These are phyloP conservation scores for Hippoglossus stenolepis DNA, from an alignment of 2,113 vertebrate species.

Conservation along the genomic window DNA sequence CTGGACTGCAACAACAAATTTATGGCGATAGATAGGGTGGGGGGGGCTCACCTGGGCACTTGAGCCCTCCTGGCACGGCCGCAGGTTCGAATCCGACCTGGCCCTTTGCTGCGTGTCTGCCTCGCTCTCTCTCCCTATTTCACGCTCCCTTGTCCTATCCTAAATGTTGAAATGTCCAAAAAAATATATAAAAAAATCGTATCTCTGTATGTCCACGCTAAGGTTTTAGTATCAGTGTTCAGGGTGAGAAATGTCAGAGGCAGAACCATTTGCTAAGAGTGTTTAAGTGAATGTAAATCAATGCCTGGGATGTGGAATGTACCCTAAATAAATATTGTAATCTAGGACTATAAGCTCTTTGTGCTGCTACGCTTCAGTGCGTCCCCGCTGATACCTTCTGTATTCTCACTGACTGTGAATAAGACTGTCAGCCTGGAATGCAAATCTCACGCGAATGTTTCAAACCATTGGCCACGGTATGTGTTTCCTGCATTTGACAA, in stretches of 20 bases:
- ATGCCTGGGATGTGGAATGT: conserved; percentile 45
- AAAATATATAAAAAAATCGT: too few species aligned
- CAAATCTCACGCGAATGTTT: conserved; percentile 41
- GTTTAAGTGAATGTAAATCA: conserved; percentile 55
- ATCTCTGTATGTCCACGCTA: too few species aligned
- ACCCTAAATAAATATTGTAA: conserved; percentile 53
- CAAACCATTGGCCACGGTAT: conserved; percentile 19
- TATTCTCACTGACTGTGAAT: conserved; percentile 41
- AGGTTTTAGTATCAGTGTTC: neutral
- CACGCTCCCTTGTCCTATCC: neutral
- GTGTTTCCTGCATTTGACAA: conserved; percentile 37
- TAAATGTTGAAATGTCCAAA: neutral
- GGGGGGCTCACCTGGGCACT: too few species aligned
- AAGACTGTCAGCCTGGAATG: conserved; percentile 40
- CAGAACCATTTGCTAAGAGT: conserved; percentile 24
- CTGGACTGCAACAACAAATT: too few species aligned
- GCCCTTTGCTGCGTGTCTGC: neutral
- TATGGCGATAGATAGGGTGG: too few species aligned
- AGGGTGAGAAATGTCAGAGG: conserved; percentile 18
- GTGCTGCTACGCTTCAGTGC: conserved; percentile 28
- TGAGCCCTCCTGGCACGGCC: too few species aligned
- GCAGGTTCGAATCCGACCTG: neutral
- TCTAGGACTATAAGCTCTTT: conserved; percentile 35
- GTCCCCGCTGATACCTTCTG: conserved; percentile 26
- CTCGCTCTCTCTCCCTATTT: neutral